These are phyloP conservation scores for Acanthaster planci DNA, from an alignment of 35 echinoderm and acorn worm species.

Conservation along the genomic window DNA sequence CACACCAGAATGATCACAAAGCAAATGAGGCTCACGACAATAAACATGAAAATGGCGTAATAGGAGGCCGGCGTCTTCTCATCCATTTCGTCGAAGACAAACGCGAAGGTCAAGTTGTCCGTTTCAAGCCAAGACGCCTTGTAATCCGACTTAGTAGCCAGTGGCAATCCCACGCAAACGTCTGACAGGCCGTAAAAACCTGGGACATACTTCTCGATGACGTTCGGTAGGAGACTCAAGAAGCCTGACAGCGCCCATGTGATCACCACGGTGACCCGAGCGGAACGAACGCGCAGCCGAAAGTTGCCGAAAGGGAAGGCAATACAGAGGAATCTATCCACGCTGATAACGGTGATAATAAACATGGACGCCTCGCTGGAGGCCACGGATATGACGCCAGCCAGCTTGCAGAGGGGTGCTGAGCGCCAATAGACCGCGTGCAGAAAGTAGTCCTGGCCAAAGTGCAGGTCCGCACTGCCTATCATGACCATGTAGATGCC, in stretches of 20 bases:
- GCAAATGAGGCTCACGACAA: constrained; percentile 51
- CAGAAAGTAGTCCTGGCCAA: constrained; percentile 42
- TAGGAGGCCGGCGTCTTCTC: constrained; percentile 39
- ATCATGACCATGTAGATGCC: constrained; percentile 63
- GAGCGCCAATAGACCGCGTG: constrained; percentile 32
- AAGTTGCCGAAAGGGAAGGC: constrained; percentile 53
- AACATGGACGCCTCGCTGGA: constrained; percentile 60
- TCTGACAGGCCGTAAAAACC: constrained; percentile 63
- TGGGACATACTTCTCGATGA: constrained; percentile 5
- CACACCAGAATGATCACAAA: constrained; percentile 41
- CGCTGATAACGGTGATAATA: constrained; percentile 46
- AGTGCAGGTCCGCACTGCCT: constrained; percentile 41
- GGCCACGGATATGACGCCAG: constrained; percentile 45
- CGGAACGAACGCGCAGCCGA: neutral
- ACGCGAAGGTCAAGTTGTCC: neutral
- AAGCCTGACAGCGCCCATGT: constrained; percentile 19
- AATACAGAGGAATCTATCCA: constrained; percentile 65
- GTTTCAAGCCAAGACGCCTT: constrained; percentile 14
- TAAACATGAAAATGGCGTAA: constrained; percentile 52
- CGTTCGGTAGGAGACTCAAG: constrained; percentile 36
- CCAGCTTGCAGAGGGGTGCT: constrained; percentile 22
- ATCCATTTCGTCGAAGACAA: neutral
- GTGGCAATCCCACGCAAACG: constrained; percentile 55
- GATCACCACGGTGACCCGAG: neutral
- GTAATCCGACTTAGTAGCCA: constrained; percentile 38